A percentile compares a stretch with the other conserved stretches of the same genome.
These are phyloP conservation scores for Hirtodrosophila alboralis DNA, from an alignment of 2,888 invertebrate species.

Conservation along the genomic window DNA sequence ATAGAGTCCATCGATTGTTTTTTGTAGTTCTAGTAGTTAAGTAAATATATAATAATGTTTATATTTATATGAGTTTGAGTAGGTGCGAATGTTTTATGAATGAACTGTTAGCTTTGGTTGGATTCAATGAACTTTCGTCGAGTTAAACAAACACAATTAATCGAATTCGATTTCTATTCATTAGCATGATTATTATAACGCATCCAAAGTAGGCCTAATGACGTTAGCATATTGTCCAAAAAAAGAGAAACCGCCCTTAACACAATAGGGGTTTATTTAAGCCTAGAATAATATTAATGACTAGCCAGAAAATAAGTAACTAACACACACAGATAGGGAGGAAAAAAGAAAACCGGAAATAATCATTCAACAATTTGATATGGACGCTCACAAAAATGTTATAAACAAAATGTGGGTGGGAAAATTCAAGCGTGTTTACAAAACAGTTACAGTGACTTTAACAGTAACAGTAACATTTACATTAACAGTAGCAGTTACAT, in stretches of 20 bases:
- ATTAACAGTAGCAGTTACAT: slow-evolving; percentile 5
- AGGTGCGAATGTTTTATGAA: slow-evolving; percentile 2
- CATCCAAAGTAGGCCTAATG: slow-evolving; percentile 34
- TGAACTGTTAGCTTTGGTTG: slow-evolving; percentile 18
- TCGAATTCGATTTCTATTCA: slow-evolving; percentile 35
- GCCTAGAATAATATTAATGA: slow-evolving; percentile 56
- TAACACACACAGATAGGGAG: slow-evolving; percentile 5
- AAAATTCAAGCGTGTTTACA: slow-evolving; percentile 20
- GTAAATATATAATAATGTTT: too few species aligned
- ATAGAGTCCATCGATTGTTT: too few species aligned
- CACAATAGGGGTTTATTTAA: slow-evolving; percentile 53
- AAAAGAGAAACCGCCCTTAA: slow-evolving; percentile 30
- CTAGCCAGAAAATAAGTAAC: slow-evolving; percentile 25
- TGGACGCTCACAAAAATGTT: slow-evolving; percentile 7
- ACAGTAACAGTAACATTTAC: slow-evolving; percentile 1
- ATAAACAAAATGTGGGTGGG: slow-evolving; percentile 15
- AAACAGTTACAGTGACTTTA: slow-evolving; percentile 6
- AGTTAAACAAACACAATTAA: slow-evolving; percentile 47
- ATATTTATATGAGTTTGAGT: slow-evolving; percentile 3
- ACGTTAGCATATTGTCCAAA: slow-evolving; percentile 42
- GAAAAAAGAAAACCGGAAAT: slow-evolving; percentile 2
- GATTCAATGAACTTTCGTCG: background rate
- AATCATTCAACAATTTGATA: slow-evolving; percentile 6
- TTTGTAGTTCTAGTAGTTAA: background rate
- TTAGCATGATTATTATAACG: slow-evolving; percentile 10